These are phyloP conservation scores for Morinoia aosen DNA, from an alignment of 2,888 invertebrate genomes.

Conservation along the genomic window DNA sequence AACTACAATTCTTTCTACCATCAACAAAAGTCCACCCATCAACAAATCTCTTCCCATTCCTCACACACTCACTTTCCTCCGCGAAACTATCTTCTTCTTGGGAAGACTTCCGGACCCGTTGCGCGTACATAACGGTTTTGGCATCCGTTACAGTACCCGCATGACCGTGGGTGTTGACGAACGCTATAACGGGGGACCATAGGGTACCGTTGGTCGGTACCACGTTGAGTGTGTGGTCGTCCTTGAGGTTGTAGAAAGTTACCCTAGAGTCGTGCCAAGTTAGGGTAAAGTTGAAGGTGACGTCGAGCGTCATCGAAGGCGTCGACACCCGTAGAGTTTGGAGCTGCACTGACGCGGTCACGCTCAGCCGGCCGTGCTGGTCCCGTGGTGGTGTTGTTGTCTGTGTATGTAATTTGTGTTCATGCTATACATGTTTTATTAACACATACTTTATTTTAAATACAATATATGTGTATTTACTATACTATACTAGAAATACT, in stretches of 20 bases:
- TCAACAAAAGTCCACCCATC: too few species aligned
- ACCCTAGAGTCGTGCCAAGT: conserved; percentile 58
- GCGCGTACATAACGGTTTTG: neutral
- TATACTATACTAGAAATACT: too few species aligned
- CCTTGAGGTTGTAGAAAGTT: conserved; percentile 60
- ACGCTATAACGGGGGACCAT: conserved; percentile 55
- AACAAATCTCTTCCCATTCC: neutral
- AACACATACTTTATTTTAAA: too few species aligned
- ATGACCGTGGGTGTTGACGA: conserved; percentile 55
- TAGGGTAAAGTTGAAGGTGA: conserved; percentile 59
- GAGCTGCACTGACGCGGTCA: conserved; percentile 41
- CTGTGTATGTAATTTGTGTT: too few species aligned
- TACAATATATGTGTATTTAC: too few species aligned
- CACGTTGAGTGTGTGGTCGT: conserved; percentile 55
- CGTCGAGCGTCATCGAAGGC: conserved; percentile 56
- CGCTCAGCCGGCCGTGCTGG: neutral
- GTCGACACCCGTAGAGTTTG: conserved; percentile 56
- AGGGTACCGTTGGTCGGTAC: conserved; percentile 54
- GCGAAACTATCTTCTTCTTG: neutral
- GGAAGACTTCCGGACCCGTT: neutral
- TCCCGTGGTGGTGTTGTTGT: conserved; percentile 49
- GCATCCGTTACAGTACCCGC: conserved; percentile 17
- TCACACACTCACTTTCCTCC: neutral
- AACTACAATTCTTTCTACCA: too few species aligned
- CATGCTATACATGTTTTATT: too few species aligned